Base-by-base conservation (phyloP, 2,797 vertebrate species). In the Galaxias olidus region DNA sequence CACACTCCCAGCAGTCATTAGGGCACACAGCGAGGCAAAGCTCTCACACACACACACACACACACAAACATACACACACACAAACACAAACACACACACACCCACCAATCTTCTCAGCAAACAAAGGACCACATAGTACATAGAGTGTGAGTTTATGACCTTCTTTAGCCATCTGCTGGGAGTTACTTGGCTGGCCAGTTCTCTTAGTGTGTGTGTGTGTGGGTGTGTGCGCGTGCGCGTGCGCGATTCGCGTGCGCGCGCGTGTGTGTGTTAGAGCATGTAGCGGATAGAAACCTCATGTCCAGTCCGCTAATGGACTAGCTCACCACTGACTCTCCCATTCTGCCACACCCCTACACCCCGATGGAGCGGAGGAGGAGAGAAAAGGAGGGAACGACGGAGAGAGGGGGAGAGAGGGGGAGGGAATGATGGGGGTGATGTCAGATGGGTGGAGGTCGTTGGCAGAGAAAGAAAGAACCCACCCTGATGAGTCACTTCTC, bases 161-260 rank as follows among this genome's bases (percentile, higher is more conserved):
- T 90, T 85, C 82, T 74, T 55, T 69, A 74, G 72, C 87, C 87
- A 88, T 89, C 89, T 89, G 85, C 75, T 74, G 58, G 56, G 54
- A 83, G 80, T 76, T 78, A 81, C 72, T 63, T 42, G 40, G 64
- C 49, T 14, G 40, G 73, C 77, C 69, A 77, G 71, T 47, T 48
- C 68, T 77, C 80, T 73, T 79, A 72, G 75, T 74, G 17, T 76
- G 80, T 44, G 61, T 61, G 75, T 77, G 71, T 65, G 74, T 79
- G 69, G 30, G 76, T 75, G 73, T 77, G 55, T 82, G 83, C 54
- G 66, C 13, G 46, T 42, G 55, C 18, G 8, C 68, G 40, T 56
- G 52, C 46, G 56, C 5, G 10, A n/a, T 77, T 77, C 72, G 79
- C 72, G 76, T 74, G 18, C 75, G 80, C 42, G 61, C 59, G 75